These are phyloP conservation scores for Triplophysa siluroides DNA, from an alignment of 2,113 vertebrate species.

Conservation along the genomic window DNA sequence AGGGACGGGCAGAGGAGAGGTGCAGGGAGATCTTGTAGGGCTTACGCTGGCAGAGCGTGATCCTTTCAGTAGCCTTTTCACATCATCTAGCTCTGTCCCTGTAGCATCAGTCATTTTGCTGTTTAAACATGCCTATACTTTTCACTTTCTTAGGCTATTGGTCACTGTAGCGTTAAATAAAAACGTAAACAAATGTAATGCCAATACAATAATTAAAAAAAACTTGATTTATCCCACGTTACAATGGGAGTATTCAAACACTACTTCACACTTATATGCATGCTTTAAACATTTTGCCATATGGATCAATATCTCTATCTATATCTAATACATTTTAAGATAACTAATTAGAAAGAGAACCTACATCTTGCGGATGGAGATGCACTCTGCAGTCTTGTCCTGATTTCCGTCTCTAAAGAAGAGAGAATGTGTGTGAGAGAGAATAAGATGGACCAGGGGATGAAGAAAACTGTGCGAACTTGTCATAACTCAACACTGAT, in stretches of 20 bases:
- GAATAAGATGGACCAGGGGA: not conserved
- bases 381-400: constrained; percentile 83
- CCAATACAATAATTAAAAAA: too few relatives aligned
- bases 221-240: too few relatives aligned
- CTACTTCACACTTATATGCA: not conserved
- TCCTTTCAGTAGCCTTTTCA: constrained; percentile 84
- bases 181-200: not conserved
- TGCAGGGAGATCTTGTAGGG: constrained; percentile 78
- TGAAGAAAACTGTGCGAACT: not conserved
- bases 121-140: not conserved
- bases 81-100: constrained; percentile 89
- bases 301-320: not conserved
- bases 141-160: not conserved
- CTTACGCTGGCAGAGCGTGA: constrained; percentile 84
- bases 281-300: not conserved
- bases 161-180: not conserved
- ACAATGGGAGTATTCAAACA: not conserved
- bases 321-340: not conserved
- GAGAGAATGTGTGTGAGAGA: not conserved
- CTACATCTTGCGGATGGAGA: constrained; percentile 87
- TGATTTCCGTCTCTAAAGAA: constrained; percentile 82
- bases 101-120: constrained; percentile 8
- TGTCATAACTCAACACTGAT: too few relatives aligned
- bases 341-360: constrained; percentile 54
- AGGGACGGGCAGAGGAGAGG: constrained; percentile 82